Percentiles rank a stretch among this genome's conserved stretches.
phyloP scores from a whole-genome alignment of 2,113 vertebrate species.

The Aegithalos caudatus region DNA sequence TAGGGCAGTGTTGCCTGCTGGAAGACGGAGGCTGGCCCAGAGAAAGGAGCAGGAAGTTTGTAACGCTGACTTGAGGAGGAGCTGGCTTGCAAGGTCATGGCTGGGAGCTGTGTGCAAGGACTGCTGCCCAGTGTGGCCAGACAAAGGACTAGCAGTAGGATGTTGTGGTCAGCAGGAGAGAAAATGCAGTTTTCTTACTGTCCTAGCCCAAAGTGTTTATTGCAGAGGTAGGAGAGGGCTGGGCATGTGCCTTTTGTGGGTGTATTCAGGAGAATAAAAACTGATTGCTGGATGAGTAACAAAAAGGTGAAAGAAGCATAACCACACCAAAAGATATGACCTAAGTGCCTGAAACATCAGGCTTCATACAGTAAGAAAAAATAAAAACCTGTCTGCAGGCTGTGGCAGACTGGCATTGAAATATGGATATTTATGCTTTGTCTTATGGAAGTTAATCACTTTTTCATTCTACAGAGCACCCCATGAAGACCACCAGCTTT shows the following conservation, averaged over 20 bases:
- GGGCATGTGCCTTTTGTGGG: background rate
- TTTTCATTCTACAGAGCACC: conserved; percentile 69
- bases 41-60: background rate
- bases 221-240: background rate
- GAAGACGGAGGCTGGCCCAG: background rate
- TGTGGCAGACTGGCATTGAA: background rate
- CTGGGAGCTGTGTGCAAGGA: background rate
- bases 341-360: background rate
- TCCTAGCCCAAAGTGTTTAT: background rate
- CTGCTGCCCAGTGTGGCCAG: background rate
- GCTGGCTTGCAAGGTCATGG: background rate
- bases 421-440: background rate
- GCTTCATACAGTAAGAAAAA: background rate
- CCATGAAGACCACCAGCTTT: conserved; percentile 78
- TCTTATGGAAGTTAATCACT: background rate
- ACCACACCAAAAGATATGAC: background rate
- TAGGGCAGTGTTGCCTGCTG: background rate
- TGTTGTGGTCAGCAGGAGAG: background rate
- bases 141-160: background rate
- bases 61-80: background rate
- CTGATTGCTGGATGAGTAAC: background rate
- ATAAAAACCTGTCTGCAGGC: background rate
- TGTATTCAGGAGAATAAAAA: background rate
- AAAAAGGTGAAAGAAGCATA: background rate
- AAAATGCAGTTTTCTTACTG: background rate